These are phyloP conservation scores for Oenanthe melanoleuca DNA, from an alignment of 2,113 vertebrate genomes.

Conservation along the genomic window DNA sequence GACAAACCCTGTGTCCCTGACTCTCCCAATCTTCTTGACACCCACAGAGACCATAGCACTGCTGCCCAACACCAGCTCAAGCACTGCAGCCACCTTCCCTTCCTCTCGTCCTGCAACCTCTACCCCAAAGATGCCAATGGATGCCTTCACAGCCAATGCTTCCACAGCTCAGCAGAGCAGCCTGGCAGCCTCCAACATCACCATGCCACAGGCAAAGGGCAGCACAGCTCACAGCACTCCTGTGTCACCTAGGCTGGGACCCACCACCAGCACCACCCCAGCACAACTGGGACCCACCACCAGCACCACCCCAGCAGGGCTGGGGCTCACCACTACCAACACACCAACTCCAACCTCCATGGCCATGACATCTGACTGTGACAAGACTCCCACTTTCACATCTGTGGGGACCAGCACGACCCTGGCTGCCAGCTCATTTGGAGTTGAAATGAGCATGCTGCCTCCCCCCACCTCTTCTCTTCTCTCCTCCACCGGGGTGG, in stretches of 20 bases:
- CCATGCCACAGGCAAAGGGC: not conserved
- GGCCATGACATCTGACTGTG: rapidly evolving
- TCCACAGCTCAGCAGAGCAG: rapidly evolving
- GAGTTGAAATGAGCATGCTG: not conserved
- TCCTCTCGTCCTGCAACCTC: not conserved
- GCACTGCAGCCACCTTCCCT: not conserved
- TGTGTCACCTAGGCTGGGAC: not conserved
- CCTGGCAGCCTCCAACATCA: rapidly evolving
- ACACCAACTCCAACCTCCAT: rapidly evolving
- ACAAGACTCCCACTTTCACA: rapidly evolving
- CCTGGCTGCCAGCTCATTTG: not conserved
- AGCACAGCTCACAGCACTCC: not conserved
- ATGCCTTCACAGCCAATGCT: not conserved
- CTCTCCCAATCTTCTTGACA: not conserved
- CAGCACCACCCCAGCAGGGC: rapidly evolving
- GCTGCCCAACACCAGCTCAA: not conserved
- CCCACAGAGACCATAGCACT: not conserved
- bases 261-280: not conserved
- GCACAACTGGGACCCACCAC: not conserved
- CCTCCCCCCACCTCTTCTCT: not conserved
- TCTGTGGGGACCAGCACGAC: not conserved
- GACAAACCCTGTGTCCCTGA: rapidly evolving
- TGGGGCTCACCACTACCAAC: not conserved
- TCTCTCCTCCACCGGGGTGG: not conserved
- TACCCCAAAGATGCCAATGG: not conserved